phyloP scores from a whole-genome alignment of 2,797 vertebrate genomes.

The Thamnophis elegans region DNA sequence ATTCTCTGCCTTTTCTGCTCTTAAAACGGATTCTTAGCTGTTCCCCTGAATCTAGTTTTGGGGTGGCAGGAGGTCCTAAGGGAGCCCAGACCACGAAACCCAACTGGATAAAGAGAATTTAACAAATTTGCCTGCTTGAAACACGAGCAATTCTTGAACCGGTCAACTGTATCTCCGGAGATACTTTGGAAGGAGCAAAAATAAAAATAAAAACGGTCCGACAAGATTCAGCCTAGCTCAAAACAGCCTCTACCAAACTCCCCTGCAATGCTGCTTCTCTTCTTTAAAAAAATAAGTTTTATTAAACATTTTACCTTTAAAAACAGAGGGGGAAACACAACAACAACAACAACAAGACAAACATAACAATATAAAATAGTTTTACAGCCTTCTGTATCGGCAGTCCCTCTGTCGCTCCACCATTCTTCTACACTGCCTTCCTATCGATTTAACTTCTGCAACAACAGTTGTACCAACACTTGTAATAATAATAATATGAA shows the following conservation, averaged over 20 bases:
- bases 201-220: not conserved
- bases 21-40: not conserved
- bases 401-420: too few species aligned
- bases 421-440: too few species aligned
- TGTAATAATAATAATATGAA: too few species aligned
- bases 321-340: too few species aligned
- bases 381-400: too few species aligned
- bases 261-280: not conserved
- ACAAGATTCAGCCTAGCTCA: not conserved
- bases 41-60: not conserved
- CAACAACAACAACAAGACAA: too few species aligned
- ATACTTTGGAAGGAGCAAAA: not conserved
- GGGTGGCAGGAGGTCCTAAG: not conserved
- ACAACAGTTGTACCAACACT: too few species aligned
- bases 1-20: not conserved
- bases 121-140: not conserved
- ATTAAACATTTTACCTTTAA: too few species aligned
- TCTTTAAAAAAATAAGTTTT: too few species aligned
- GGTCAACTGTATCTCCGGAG: not conserved
- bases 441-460: too few species aligned
- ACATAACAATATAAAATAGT: too few species aligned
- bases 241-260: not conserved
- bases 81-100: not conserved
- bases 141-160: not conserved
- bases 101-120: not conserved